Conservation (phyloP, 2,888 invertebrate species). For the Sesia apiformis region DNA sequence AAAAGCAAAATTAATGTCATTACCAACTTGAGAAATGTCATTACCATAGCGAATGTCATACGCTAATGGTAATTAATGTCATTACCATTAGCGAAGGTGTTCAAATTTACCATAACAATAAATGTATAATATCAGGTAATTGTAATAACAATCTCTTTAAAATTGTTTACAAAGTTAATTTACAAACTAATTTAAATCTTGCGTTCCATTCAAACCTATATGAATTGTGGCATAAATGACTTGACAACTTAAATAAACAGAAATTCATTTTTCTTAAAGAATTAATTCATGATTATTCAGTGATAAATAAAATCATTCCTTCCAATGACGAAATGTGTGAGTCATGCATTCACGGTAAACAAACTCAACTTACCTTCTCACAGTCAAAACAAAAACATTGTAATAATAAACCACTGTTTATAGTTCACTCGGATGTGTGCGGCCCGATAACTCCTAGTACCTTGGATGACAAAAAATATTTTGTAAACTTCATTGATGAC, state of each 20-base stretch:
- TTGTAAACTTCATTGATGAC: too few species aligned
- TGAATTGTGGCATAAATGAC: constrained; percentile 21
- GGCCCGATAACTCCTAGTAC: constrained; percentile 27
- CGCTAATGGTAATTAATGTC: too few species aligned
- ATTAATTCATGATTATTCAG: constrained; percentile 10
- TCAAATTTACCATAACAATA: too few species aligned
- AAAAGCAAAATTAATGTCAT: too few species aligned
- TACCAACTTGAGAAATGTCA: too few species aligned
- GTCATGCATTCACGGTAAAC: too few species aligned
- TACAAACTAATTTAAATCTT: constrained; percentile 5
- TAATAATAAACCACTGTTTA: constrained; percentile 24
- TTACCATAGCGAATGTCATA: too few species aligned
- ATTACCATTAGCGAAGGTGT: too few species aligned
- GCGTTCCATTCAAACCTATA: constrained; percentile 8
- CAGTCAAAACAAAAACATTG: constrained; percentile 15
- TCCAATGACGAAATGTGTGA: constrained; percentile 23
- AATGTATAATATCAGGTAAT: too few species aligned
- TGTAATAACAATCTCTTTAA: too few species aligned
- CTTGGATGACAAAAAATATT: constrained; percentile 16
- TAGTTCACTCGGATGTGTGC: constrained; percentile 29
- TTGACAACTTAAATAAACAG: constrained; percentile 19
- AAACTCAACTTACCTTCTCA: constrained; percentile 29
- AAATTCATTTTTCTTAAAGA: constrained; percentile 14
- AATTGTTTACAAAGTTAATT: background rate
- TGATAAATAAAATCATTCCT: constrained; percentile 5